Base-by-base conservation (phyloP, 2,888 invertebrate genomes). In the Cryptophagus acutangulus region DNA sequence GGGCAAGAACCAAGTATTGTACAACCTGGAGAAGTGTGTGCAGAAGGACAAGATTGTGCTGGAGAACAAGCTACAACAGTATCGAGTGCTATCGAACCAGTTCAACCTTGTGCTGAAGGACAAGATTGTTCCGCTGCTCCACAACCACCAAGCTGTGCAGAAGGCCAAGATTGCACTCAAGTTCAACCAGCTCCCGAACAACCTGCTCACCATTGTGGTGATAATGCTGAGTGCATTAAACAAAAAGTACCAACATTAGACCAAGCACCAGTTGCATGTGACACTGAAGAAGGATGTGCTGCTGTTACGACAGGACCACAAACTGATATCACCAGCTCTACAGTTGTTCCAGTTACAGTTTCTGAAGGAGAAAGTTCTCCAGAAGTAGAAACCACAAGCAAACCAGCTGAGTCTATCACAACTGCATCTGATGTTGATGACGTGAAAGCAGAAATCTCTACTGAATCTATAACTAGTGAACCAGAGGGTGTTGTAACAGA, bases 241-340 rank as follows among this genome's bases (percentile, higher is more conserved):
- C 15, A 31, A 31, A 14, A 31, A 31, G 31, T 31, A 13, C 14
- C 14, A 15, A 3, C 4, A 3, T 13, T 13, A 15, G 13, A 16
- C 13, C 15, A 31, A 16, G n/a, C n/a, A 15, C 31, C 31, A 5
- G 3, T 9, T 15, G 15, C 8, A 15, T 31, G 31, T 15, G 31
- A 31, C 12, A 31, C 13, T 15, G 31, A 31, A 31, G 3, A 8
- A 15, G 31, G 31, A 9, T 31, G 31, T n/a, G 31, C 4, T 4
- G 31, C 31, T 31, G n/a, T 17, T 36, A 36, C 16, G n/a, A 28
- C 30, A n/a, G 35, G 39, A 35, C 16, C 35, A 26, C 17, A 28
- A 25, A 10, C 41, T 2, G 41, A 38, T 36, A 25, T 38, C 2
- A 41, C 46, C 17, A 8, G 12, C 18, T 10, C 33, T 33, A 37